A percentile compares a stretch with the other conserved stretches of the same genome.
Evolutionary conservation across 2,797 vertebrate species (phyloP).

Genomic region (Lutjanus campechanus): DNA sequence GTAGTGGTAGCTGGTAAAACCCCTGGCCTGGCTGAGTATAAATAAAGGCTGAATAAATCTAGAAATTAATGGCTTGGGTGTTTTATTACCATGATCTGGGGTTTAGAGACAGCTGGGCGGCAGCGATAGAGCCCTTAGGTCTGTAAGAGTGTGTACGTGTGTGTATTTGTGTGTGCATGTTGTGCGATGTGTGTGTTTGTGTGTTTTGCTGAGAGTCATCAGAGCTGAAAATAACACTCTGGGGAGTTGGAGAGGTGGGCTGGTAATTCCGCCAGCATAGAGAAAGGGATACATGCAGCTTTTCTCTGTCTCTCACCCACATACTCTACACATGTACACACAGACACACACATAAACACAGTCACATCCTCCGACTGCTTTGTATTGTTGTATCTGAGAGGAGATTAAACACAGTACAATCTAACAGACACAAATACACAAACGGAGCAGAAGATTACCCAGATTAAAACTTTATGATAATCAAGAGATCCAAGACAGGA

Average conservation of each 20-base stretch:
- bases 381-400: slow-evolving; percentile 37
- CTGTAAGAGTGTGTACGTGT: slow-evolving; percentile 33
- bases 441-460: slow-evolving; percentile 12
- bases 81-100: slow-evolving; percentile 75
- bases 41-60: slow-evolving; percentile 77
- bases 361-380: slow-evolving; percentile 23
- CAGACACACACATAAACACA: background rate
- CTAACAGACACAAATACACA: slow-evolving; percentile 15
- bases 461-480: slow-evolving; percentile 18
- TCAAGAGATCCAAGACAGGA: background rate
- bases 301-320: slow-evolving; percentile 52
- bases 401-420: slow-evolving; percentile 41
- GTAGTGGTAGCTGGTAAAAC: slow-evolving; percentile 60
- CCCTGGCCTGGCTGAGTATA: slow-evolving; percentile 62
- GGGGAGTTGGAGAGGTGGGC: slow-evolving; percentile 67
- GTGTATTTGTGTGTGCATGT: slow-evolving; percentile 27
- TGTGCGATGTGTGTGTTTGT: slow-evolving; percentile 49
- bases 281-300: slow-evolving; percentile 56
- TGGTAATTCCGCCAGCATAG: slow-evolving; percentile 58
- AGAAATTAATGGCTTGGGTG: slow-evolving; percentile 71
- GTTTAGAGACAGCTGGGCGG: slow-evolving; percentile 74
- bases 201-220: slow-evolving; percentile 79
- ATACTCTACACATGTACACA: slow-evolving; percentile 25
- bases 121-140: slow-evolving; percentile 68
- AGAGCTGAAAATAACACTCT: slow-evolving; percentile 82